Base-by-base conservation (phyloP, 1,140 invertebrate species). In the Macrosteles quadrilineatus region DNA sequence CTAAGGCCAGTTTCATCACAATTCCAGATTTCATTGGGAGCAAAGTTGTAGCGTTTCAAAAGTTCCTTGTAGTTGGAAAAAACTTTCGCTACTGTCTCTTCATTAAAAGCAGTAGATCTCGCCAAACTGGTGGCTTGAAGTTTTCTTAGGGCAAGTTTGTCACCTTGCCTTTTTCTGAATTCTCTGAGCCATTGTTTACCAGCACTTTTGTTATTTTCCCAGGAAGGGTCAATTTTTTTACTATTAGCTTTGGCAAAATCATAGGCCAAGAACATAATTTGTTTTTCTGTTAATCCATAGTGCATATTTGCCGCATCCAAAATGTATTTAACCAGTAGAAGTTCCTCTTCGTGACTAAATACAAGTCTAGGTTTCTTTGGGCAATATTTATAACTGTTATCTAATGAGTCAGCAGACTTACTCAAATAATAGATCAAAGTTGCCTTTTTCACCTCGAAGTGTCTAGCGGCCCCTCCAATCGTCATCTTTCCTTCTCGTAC, bases 1-100 rank as follows among this genome's bases (percentile, higher is more conserved):
- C 74, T 79, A 40, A 83, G 75, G 1, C 81, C 82, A 53, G 78
- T 83, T 74, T 84, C 83, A 74, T 82, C 80, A 50, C 79, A 76
- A 76, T 84, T 85, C 73, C 81, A 81, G 36, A 83, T 81, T 63
- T 76, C n/a, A n/a, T n/a, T n/a, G n/a, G n/a, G 74, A 21, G 71
- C 63, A 19, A 78, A 45, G n/a, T n/a, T 45, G 12, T 12, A 12
- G n/a, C n/a, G 12, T 45, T 12, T 45, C 43, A 45, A 12, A 45
- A 12, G n/a, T 12, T 12, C 43, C 43, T 45, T 45, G 12, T 45
- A 45, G 43, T 12, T 45, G 12, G 12, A 45, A 45, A 45, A 45
- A 45, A 45, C 12, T 12, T n/a, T n/a, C n/a, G n/a, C n/a, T n/a
- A n/a, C n/a, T n/a, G n/a, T n/a, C n/a, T n/a, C n/a, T n/a, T 57